phyloP scores from a whole-genome alignment of 1,140 invertebrate species.

The Batillaria attramentaria region DNA sequence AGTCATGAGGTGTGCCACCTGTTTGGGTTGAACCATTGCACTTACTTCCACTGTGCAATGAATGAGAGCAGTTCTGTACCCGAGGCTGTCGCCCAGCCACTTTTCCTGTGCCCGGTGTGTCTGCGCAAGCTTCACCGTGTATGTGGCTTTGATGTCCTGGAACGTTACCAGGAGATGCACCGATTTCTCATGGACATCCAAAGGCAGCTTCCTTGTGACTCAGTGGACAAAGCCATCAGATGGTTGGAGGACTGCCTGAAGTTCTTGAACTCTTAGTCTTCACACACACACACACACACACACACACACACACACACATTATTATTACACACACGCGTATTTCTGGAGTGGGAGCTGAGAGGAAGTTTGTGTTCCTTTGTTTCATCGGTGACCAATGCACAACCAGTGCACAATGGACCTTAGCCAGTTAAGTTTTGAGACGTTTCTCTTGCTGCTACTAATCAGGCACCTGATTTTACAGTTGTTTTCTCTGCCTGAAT shows the following conservation, averaged over 20 bases:
- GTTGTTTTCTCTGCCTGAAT: too few relatives aligned
- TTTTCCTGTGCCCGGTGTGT: slow-evolving; percentile 65
- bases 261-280: slow-evolving; percentile 1
- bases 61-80: slow-evolving; percentile 60
- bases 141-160: slow-evolving; percentile 53
- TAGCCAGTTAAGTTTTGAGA: too few relatives aligned
- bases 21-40: slow-evolving; percentile 62
- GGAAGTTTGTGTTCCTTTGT: too few relatives aligned
- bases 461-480: too few relatives aligned
- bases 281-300: background rate
- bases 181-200: slow-evolving; percentile 46
- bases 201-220: slow-evolving; percentile 36
- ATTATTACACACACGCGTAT: background rate
- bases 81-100: slow-evolving; percentile 56
- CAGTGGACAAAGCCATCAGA: background rate
- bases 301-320: background rate
- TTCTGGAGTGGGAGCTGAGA: too few relatives aligned
- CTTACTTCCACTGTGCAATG: slow-evolving; percentile 62
- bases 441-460: too few relatives aligned
- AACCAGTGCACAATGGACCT: too few relatives aligned
- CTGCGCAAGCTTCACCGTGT: slow-evolving; percentile 60
- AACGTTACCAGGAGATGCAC: slow-evolving; percentile 48
- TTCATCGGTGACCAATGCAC: too few relatives aligned
- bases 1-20: slow-evolving; percentile 63
- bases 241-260: slow-evolving; percentile 25